Evolutionary conservation across 2,797 vertebrate genomes (phyloP).

Genomic region (Chrysocyon brachyurus): DNA sequence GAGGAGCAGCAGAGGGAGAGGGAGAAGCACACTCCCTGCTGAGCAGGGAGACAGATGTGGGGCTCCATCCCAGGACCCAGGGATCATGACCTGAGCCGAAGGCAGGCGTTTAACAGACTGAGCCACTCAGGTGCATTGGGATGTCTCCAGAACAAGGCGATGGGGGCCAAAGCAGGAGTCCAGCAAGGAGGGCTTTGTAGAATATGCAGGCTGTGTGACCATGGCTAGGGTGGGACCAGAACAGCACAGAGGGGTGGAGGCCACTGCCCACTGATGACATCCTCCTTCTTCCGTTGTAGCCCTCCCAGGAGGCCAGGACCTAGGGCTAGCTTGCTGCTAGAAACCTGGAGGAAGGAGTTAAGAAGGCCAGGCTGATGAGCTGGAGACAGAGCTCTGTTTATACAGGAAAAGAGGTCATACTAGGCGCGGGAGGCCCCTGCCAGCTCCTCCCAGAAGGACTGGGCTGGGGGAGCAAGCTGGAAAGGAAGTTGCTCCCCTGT

Average conservation of each 20-base stretch:
- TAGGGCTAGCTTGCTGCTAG: not conserved
- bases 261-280: not conserved
- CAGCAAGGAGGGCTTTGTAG: not conserved
- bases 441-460: constrained; percentile 80
- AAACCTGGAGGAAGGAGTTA: constrained; percentile 77
- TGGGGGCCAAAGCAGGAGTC: not conserved
- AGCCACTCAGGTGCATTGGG: too few species aligned
- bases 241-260: not conserved
- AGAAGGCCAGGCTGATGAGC: constrained; percentile 56
- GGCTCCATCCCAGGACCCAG: too few species aligned
- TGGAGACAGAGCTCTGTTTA: constrained; percentile 80
- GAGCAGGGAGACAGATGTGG: too few species aligned
- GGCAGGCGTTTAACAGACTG: too few species aligned
- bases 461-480: constrained; percentile 38
- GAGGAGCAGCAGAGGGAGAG: too few species aligned
- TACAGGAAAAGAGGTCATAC: constrained; percentile 79
- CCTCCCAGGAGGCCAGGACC: not conserved
- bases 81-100: too few species aligned
- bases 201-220: not conserved
- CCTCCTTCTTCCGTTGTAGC: not conserved
- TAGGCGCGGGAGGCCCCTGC: constrained; percentile 71
- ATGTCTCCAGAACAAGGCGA: not conserved
- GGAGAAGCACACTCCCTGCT: too few species aligned
- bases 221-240: fast-evolving
- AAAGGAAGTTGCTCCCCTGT: constrained; percentile 43